Base-by-base conservation (phyloP, 2,888 invertebrate genomes). In the Sminthurinus aureus region DNA sequence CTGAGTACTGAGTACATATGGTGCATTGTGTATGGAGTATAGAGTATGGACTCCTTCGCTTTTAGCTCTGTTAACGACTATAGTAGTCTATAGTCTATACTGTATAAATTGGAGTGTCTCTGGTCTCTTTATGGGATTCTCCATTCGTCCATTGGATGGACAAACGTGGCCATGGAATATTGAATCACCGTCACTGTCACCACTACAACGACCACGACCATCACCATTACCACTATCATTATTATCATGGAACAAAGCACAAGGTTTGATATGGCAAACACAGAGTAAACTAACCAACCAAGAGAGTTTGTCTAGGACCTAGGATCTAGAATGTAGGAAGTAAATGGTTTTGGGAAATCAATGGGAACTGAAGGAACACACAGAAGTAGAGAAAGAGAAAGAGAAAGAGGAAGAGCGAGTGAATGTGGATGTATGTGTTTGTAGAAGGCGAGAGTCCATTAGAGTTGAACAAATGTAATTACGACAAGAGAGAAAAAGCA, bases 401-500 rank as follows among this genome's bases (percentile, higher is more conserved):
- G n/a, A 79, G 81, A 83, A 73, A 79, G 78, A 84, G 85, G 6
- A 38, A 38, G 38, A 38, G 38, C 38, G 38, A 38, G 38, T 84
- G 38, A 38, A 38, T 38, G 38, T 38, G 38, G 1, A 6, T 38
- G 38, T 38, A 84, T 85, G 84, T 86, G 85, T 87, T 86, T 85
- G 85, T 84, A 81, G 81, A 85, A 86, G 84, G 85, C 87, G 84
- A 85, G 85, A 86, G 85, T 87, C 87, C 87, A 87, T 87, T 87
- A 87, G 86, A 85, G 81, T 83, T 85, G 85, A 86, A 86, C 86
- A 87, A 87, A 87, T 87, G 87, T 87, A 85, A 87, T 87, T 87
- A 86, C 85, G 84, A 81, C 82, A 83, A 85, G 81, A 81, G 83
- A 81, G 86, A 82, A 85, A 85, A 85, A 86, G 86, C 85, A 86